phyloP scores from a whole-genome alignment of 2,888 invertebrate genomes.

The Ommatoiulus sabulosus region DNA sequence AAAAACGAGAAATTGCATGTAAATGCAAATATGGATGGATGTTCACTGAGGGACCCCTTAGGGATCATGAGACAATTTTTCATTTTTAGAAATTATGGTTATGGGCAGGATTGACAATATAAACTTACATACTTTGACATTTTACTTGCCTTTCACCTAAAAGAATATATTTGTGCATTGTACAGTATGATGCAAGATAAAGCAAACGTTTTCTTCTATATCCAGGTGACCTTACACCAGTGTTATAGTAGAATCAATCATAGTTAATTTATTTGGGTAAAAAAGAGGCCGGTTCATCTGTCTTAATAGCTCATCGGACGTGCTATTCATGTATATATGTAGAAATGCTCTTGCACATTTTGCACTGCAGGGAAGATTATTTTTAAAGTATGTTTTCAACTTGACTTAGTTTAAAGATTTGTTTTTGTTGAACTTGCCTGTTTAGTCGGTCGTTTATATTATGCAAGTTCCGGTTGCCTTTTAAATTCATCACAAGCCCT shows the following conservation, averaged over 20 bases:
- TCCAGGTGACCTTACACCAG: not conserved
- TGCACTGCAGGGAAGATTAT: not conserved
- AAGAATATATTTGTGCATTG: too few relatives aligned
- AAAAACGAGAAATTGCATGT: too few relatives aligned
- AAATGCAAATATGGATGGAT: too few relatives aligned
- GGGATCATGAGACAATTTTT: not conserved
- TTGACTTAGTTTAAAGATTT: not conserved
- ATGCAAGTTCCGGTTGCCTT: not conserved
- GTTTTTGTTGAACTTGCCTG: not conserved
- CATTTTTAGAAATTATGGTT: too few relatives aligned
- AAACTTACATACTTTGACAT: too few relatives aligned
- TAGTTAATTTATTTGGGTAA: not conserved
- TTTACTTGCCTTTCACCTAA: too few relatives aligned
- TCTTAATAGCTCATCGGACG: not conserved
- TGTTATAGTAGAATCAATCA: not conserved
- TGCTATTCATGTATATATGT: not conserved
- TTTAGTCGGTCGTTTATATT: too few relatives aligned
- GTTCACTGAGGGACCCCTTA: too few relatives aligned
- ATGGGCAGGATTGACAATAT: not conserved
- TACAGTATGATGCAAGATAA: not conserved
- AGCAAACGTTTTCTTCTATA: not conserved
- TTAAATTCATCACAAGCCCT: not conserved
- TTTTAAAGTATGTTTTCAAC: not conserved
- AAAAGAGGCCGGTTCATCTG: not conserved
- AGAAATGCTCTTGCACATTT: not conserved